Conservation (phyloP, 2,888 invertebrate genomes). For the Cephus rjabovi region DNA sequence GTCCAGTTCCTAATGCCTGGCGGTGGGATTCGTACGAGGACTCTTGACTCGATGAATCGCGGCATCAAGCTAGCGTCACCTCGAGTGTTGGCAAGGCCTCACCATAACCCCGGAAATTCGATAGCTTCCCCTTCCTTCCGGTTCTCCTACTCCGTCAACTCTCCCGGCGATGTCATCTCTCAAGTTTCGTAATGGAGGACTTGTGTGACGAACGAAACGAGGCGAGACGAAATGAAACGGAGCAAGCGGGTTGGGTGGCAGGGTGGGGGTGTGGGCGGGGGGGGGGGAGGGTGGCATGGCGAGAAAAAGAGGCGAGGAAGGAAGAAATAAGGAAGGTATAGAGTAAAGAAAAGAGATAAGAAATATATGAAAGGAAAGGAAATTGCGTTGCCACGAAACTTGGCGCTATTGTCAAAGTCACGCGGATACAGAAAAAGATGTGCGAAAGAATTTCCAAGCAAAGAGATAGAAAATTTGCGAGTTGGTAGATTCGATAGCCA, state of each 20-base stretch:
- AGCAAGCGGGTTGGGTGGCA: conserved; percentile 14
- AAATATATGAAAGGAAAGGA: neutral
- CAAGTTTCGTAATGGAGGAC: conserved; percentile 3
- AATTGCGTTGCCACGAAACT: neutral
- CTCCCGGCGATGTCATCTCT: neutral
- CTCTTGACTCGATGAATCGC: neutral
- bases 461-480: neutral
- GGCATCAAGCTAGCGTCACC: neutral
- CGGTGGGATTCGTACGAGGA: neutral
- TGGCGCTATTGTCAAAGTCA: neutral
- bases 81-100: neutral
- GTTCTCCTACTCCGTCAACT: neutral
- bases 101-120: neutral
- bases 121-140: neutral
- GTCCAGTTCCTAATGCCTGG: neutral
- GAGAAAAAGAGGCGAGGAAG: neutral
- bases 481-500: neutral
- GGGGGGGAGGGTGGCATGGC: neutral
- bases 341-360: conserved; percentile 10
- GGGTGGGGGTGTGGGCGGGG: neutral
- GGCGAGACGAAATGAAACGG: conserved; percentile 14
- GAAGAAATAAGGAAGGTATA: conserved; percentile 7
- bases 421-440: neutral
- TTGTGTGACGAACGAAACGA: conserved; percentile 17
- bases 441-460: neutral